These are phyloP conservation scores for Macropis europaea DNA, from an alignment of 2,888 invertebrate genomes.

Conservation along the genomic window DNA sequence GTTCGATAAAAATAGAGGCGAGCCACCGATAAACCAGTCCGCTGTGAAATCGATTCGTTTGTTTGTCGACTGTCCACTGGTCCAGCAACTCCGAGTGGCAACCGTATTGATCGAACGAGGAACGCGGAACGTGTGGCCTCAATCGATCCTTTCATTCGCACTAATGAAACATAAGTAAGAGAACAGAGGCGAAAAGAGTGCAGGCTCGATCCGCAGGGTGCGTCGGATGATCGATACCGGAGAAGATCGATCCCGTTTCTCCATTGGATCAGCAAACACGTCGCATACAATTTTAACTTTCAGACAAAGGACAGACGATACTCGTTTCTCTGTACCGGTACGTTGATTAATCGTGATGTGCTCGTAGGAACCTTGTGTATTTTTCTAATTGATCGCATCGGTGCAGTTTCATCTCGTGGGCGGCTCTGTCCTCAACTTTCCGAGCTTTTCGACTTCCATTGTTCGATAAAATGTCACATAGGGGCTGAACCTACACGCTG, in stretches of 20 bases:
- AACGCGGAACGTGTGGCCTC: constrained; percentile 10
- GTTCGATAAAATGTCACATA: no score
- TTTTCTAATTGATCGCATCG: no score
- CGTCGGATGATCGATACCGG: not conserved
- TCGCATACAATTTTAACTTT: no score
- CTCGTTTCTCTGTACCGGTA: no score
- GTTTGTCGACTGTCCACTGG: constrained; percentile 38
- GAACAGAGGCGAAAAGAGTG: not conserved
- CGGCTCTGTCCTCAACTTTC: no score
- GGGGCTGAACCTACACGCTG: no score
- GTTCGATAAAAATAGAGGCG: constrained; percentile 26
- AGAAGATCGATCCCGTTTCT: constrained; percentile 5
- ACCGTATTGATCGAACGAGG: constrained; percentile 18
- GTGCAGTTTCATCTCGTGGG: no score
- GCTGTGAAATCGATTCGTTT: constrained; percentile 41
- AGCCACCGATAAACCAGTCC: constrained; percentile 29
- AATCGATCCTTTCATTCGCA: constrained; percentile 17
- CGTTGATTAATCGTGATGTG: no score
- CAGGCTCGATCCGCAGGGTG: not conserved
- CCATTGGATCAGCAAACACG: no score
- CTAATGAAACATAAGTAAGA: constrained; percentile 11
- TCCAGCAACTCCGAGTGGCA: constrained; percentile 27
- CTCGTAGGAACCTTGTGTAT: no score
- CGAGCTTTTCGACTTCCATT: no score
- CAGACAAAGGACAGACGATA: no score